Base-by-base conservation (phyloP, 1,140 invertebrate genomes). In the Achroia grisella region DNA sequence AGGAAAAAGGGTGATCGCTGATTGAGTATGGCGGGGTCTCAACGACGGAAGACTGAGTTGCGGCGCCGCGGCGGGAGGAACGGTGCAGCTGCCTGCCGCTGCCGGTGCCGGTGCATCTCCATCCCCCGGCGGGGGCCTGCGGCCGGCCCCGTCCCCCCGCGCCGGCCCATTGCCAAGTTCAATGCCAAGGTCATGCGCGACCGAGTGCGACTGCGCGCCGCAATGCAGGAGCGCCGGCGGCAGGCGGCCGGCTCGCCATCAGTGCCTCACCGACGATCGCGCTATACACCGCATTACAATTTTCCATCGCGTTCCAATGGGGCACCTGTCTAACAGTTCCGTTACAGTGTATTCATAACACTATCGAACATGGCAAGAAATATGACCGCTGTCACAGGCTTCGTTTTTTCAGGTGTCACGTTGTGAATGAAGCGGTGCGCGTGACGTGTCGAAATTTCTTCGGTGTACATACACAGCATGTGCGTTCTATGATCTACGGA, bases 141-240 rank as follows among this genome's bases (percentile, higher is more conserved):
- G 39, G 44, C 45, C 51, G 35, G 13, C 34, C 41, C 56, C 64
- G 44, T 42, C 59, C 48, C 46, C 46, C 60, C 65, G 59, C 71
- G 53, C 57, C 72, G 62, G 71, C 66, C 66, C 70, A 77, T 75
- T 76, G 77, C 85, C 86, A 87, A 88, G 87, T 88, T 88, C 86
- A 87, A 83, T 88, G 87, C 84, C 86, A 87, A 87, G 87, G 87
- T 87, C 83, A 86, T 86, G 86, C 82, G 74, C 75, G 72, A 64
- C 68, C 64, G 69, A 75, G 70, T 86, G 86, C 86, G 74, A 70
- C 79, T 87, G 87, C 86, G 73, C 76, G 76, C 81, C 82, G 83
- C 84, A 86, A 77, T 87, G 86, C 86, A 87, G 83, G 85, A 83
- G 83, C 83, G 80, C 70, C 77, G 74, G 68, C 70, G 72, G 67